phyloP scores from a whole-genome alignment of 2,797 vertebrate species.

The Malacoctenus gilli region DNA sequence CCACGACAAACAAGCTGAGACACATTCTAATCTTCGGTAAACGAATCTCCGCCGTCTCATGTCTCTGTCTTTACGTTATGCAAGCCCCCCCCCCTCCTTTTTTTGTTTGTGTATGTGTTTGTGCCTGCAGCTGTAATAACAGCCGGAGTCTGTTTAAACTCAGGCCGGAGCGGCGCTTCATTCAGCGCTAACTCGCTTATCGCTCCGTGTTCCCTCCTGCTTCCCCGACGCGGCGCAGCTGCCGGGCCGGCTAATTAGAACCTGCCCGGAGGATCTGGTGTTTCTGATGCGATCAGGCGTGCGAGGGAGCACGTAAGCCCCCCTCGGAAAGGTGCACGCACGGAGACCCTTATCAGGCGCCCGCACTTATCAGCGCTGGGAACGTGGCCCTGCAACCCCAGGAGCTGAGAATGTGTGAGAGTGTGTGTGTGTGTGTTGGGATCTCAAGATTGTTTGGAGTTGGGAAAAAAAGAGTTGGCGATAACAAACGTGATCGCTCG shows the following conservation, averaged over 20 bases:
- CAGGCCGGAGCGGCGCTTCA: constrained; percentile 30
- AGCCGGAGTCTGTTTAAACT: constrained; percentile 31
- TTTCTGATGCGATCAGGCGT: constrained; percentile 60
- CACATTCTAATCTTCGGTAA: background rate
- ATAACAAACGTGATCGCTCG: constrained; percentile 22
- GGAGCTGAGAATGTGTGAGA: no score
- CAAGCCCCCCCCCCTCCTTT: no score
- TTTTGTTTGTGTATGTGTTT: constrained; percentile 15
- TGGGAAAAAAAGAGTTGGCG: constrained; percentile 6
- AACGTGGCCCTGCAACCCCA: constrained; percentile 30
- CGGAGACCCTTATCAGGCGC: constrained; percentile 19
- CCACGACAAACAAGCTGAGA: no score
- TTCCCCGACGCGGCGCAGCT: constrained; percentile 40
- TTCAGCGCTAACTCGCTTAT: constrained; percentile 63
- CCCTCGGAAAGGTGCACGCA: constrained; percentile 4
- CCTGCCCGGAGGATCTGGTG: constrained; percentile 57
- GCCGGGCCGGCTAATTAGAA: constrained; percentile 60
- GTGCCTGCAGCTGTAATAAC: constrained; percentile 39
- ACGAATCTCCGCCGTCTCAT: background rate
- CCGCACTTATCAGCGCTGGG: background rate
- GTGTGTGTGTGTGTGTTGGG: constrained; percentile 38
- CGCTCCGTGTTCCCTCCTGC: constrained; percentile 39
- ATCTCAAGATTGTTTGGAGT: constrained; percentile 40
- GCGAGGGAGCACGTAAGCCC: constrained; percentile 63
- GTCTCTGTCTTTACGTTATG: background rate